These are phyloP conservation scores for Hoplias malabaricus DNA, from an alignment of 2,113 vertebrate genomes.

Conservation along the genomic window DNA sequence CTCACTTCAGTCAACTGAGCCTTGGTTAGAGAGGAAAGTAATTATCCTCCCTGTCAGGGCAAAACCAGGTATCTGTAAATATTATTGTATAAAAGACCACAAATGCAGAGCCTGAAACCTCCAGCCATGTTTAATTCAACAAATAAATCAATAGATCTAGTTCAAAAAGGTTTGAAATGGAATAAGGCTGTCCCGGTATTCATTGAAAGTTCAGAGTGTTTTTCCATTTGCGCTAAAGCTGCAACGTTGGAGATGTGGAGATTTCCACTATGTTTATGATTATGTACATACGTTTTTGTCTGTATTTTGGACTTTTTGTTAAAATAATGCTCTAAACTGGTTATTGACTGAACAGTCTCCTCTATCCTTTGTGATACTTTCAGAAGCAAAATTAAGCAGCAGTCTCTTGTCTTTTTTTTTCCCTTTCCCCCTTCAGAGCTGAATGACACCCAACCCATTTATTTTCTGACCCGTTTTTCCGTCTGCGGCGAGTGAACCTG, in stretches of 20 bases:
- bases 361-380: slow-evolving; percentile 29
- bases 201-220: too few relatives aligned
- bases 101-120: too few relatives aligned
- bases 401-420: not conserved
- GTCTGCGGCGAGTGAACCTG: not conserved
- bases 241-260: too few relatives aligned
- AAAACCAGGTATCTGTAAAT: too few relatives aligned
- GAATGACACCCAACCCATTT: slow-evolving; percentile 19
- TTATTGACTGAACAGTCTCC: not conserved
- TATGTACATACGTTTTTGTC: not conserved
- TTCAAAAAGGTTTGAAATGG: too few relatives aligned
- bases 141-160: too few relatives aligned
- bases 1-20: not conserved
- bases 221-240: too few relatives aligned
- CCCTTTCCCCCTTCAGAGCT: not conserved
- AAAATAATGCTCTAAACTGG: not conserved
- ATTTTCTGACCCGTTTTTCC: not conserved
- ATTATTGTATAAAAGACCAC: too few relatives aligned
- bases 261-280: too few relatives aligned
- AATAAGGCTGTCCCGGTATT: too few relatives aligned
- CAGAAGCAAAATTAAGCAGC: slow-evolving; percentile 28
- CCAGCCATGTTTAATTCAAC: too few relatives aligned
- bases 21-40: not conserved
- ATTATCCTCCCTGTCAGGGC: too few relatives aligned
- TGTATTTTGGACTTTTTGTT: not conserved